Base-by-base conservation (phyloP, 2,888 invertebrate species). In the Sisyra nigra region DNA sequence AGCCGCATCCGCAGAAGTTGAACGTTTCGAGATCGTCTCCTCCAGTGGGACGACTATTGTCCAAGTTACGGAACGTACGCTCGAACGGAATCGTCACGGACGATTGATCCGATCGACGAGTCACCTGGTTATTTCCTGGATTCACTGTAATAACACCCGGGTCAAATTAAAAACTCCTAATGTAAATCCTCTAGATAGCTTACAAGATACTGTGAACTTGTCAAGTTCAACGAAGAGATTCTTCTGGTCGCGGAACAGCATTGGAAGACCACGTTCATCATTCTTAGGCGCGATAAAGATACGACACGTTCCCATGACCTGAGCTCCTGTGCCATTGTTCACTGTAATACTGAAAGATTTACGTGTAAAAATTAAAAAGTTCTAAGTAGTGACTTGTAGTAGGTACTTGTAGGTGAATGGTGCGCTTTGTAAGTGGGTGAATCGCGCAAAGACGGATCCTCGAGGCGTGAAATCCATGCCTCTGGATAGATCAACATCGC, bases 1-100 rank as follows among this genome's bases (percentile, higher is more conserved):
- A 87, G 40, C 87, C 86, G 54, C 88, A 89, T 47, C 87, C 87
- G 63, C 88, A 89, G 71, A 82, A 84, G 63, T 81, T 80, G 64
- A 81, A 82, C 50, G 68, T 66, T 8, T 61, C 63, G 44, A 65
- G 50, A 1, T 70, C 61, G 2, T 66, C 61, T 35, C 71, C 71
- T 0, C 66, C 71, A 10, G 67, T 59, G 0, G 81, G 79, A 0
- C 81, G 68, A 42, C 61, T 66, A 1, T 56, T 53, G 50, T 81
- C 79, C 52, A 80, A 57, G 57, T 76, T 73, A 8, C 81, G 72
- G 76, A 85, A 89, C 1, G 82, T 84, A 45, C 80, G 68, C 57
- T 84, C 85, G 57, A 80, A 85, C 1, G 86, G 85, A 55, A 86
- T 82, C 8, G 86, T 87, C 10, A 89, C 78, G 0, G 83, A 77